phyloP scores from a whole-genome alignment of 2,797 vertebrate species.

The Vireo griseus region DNA sequence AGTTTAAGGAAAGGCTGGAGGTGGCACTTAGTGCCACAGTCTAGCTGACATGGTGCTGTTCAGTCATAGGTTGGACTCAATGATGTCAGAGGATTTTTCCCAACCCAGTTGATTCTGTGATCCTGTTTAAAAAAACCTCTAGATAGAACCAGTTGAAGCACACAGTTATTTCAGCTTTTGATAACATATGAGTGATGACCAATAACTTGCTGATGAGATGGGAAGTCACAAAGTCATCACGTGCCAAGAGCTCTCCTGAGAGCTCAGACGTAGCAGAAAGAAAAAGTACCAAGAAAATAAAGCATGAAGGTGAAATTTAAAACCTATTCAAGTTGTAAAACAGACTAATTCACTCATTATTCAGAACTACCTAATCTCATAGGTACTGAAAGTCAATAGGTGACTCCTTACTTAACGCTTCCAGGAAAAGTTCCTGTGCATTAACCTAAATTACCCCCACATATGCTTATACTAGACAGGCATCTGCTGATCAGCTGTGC shows the following conservation, averaged over 20 bases:
- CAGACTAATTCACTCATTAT: background rate
- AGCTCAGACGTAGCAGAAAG: background rate
- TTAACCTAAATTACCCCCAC: background rate
- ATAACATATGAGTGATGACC: background rate
- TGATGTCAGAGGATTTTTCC: background rate
- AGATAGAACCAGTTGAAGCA: background rate
- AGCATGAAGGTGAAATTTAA: background rate
- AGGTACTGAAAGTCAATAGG: background rate
- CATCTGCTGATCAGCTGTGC: constrained; percentile 20
- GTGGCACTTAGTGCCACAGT: background rate
- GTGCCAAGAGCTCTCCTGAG: background rate
- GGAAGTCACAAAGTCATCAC: background rate
- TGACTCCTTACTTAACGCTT: background rate
- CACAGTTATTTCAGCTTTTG: background rate
- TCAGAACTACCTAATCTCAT: background rate
- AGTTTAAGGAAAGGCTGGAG: background rate
- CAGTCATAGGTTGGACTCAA: accelerated
- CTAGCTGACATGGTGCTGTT: background rate
- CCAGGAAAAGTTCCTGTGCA: background rate
- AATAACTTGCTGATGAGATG: background rate
- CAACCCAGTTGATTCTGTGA: background rate
- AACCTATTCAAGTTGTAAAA: background rate
- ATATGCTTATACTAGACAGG: background rate
- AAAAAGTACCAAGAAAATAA: background rate
- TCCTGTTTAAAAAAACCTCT: background rate